A percentile compares a stretch with the other conserved stretches of the same genome.
These are phyloP conservation scores for Gallinago stenura DNA, from an alignment of 2,797 vertebrate genomes.

Conservation along the genomic window DNA sequence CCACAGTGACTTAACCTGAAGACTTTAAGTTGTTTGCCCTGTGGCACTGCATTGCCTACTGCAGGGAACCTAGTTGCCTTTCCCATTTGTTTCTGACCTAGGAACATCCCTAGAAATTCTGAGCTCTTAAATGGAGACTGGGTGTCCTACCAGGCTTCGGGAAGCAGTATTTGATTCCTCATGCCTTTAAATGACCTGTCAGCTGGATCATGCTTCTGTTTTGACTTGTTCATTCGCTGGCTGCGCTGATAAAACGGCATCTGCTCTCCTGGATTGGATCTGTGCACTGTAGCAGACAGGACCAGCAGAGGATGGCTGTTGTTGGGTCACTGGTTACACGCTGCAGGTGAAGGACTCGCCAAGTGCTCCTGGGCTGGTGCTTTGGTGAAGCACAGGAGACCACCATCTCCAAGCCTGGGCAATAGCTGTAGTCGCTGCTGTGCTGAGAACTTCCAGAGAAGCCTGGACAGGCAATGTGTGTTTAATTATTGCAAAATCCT, in stretches of 20 bases:
- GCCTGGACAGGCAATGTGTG: background rate
- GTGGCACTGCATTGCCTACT: background rate
- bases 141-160: background rate
- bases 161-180: background rate
- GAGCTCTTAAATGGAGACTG: background rate
- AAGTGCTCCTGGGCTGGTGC: background rate
- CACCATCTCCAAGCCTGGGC: accelerated
- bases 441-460: background rate
- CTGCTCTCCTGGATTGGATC: background rate
- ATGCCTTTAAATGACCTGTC: background rate
- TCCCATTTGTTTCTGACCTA: background rate
- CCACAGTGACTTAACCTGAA: background rate
- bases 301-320: background rate
- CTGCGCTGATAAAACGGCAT: background rate
- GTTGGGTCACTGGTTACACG: background rate
- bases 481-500: background rate
- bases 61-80: background rate
- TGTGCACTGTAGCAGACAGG: background rate
- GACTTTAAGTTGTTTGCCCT: background rate
- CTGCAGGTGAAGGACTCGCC: background rate
- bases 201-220: background rate
- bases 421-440: background rate
- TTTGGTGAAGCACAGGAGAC: background rate
- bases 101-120: background rate
- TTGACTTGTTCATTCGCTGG: background rate